phyloP scores from a whole-genome alignment of 2,888 invertebrate genomes.

The Octodonta nipae region DNA sequence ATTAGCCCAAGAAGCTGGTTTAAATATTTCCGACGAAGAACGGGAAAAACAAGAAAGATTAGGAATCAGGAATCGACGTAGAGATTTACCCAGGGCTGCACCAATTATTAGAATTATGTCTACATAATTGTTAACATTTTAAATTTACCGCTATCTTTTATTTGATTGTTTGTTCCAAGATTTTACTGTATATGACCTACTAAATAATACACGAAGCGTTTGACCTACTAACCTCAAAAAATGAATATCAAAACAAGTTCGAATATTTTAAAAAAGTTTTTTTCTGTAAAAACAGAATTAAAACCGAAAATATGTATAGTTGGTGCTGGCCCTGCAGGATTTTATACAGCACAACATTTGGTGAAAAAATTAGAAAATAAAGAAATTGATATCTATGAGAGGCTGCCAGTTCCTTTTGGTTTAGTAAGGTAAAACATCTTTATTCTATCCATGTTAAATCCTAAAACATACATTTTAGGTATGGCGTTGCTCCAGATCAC shows the following conservation, averaged over 20 bases:
- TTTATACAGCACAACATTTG: constrained; percentile 88
- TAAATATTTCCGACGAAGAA: no score
- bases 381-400: constrained; percentile 80
- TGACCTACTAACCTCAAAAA: background rate
- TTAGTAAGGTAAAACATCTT: constrained; percentile 57
- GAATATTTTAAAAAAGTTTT: no score
- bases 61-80: no score
- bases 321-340: constrained; percentile 94
- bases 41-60: no score
- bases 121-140: no score
- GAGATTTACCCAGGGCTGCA: no score
- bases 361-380: constrained; percentile 57
- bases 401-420: constrained; percentile 92
- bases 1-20: no score
- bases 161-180: background rate
- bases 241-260: no score
- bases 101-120: no score
- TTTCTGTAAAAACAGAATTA: constrained; percentile 7
- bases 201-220: background rate
- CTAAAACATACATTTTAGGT: constrained; percentile 38
- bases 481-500: constrained; percentile 99
- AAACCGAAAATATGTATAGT: constrained; percentile 56
- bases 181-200: background rate
- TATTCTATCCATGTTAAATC: background rate
- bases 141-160: no score